A percentile compares a stretch with the other conserved stretches of the same genome.
These are phyloP conservation scores for Patiria pectinifera DNA, from an alignment of 53 echinoderm and acorn worm genomes.

Conservation along the genomic window DNA sequence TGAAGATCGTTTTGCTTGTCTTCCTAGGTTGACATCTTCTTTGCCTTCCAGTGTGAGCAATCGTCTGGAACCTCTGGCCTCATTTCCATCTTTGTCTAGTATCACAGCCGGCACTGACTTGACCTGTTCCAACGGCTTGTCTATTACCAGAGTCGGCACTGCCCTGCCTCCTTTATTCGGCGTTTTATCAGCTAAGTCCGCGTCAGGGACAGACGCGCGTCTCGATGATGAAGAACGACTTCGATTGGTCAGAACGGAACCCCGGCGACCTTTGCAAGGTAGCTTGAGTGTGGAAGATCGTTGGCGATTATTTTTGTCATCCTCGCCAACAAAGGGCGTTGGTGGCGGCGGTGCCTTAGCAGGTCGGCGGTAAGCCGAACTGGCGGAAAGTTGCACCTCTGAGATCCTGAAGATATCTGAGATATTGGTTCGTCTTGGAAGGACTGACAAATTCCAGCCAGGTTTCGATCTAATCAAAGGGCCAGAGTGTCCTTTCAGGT, in stretches of 20 bases:
- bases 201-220: neutral
- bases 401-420: constrained; percentile 43
- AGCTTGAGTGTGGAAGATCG: neutral
- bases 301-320: constrained; percentile 9
- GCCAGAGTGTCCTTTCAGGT: neutral
- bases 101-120: constrained; percentile 30
- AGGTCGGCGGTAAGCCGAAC: constrained; percentile 50
- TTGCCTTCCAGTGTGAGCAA: neutral
- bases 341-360: constrained; percentile 19
- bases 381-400: constrained; percentile 31
- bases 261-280: neutral
- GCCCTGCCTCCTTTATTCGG: neutral
- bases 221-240: constrained; percentile 4
- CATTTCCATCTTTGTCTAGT: neutral
- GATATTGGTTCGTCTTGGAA: neutral
- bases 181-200: neutral
- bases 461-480: neutral
- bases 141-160: constrained; percentile 31
- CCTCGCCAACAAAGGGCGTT: constrained; percentile 6
- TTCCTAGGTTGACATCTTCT: neutral
- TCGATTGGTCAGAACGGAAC: constrained; percentile 19
- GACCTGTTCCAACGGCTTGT: neutral
- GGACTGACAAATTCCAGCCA: neutral
- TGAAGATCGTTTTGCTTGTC: neutral
- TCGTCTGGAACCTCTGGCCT: neutral